These are phyloP conservation scores for Hesperophylax magnus DNA, from an alignment of 1,140 invertebrate genomes.

Conservation along the genomic window DNA sequence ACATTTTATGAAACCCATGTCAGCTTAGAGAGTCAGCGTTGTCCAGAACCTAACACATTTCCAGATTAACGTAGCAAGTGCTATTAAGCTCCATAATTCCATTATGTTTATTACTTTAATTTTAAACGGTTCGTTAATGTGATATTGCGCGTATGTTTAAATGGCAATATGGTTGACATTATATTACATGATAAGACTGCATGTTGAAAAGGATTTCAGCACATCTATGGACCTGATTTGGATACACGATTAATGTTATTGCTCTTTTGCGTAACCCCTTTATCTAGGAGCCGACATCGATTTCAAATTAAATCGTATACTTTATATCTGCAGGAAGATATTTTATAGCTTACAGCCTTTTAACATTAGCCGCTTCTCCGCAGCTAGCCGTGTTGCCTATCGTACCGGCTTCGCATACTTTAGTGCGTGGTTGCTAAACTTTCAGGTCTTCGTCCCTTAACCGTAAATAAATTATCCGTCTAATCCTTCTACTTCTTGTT, in stretches of 20 bases:
- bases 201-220: not conserved
- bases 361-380: conserved; percentile 46
- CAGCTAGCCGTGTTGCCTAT: not conserved
- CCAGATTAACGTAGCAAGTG: too few species aligned
- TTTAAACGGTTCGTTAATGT: too few species aligned
- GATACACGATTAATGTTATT: conserved; percentile 10
- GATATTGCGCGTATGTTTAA: too few species aligned
- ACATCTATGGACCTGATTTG: not conserved
- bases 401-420: not conserved
- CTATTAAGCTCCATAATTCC: too few species aligned
- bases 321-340: conserved; percentile 35
- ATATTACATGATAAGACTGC: too few species aligned
- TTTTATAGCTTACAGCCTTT: conserved; percentile 46
- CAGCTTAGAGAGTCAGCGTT: too few species aligned
- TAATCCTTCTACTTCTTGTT: too few species aligned
- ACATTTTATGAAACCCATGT: too few species aligned
- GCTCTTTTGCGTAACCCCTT: conserved; percentile 12
- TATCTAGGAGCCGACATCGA: conserved; percentile 31
- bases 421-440: conserved; percentile 10
- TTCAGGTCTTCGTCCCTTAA: not conserved
- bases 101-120: too few species aligned
- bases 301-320: conserved; percentile 36
- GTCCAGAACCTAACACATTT: too few species aligned
- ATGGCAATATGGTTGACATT: too few species aligned
- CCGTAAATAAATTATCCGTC: too few species aligned